phyloP scores from a whole-genome alignment of 2,113 vertebrate genomes.

The Sorex araneus region DNA sequence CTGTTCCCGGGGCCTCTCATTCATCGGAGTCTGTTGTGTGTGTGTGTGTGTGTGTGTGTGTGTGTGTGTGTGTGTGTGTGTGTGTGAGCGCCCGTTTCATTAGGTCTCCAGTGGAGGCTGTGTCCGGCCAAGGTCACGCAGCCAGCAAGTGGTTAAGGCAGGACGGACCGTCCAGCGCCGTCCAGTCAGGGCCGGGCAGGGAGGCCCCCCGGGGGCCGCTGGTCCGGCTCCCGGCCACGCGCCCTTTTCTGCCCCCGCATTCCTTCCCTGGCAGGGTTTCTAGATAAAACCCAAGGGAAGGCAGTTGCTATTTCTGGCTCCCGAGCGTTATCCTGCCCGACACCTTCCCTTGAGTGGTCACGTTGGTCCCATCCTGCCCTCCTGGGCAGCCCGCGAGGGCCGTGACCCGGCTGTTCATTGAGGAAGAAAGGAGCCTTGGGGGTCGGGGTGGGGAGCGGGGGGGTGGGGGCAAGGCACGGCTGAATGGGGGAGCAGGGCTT shows the following conservation, averaged over 20 bases:
- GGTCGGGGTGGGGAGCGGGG: too few species aligned
- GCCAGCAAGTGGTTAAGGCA: not conserved
- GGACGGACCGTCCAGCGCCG: not conserved
- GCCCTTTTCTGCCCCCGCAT: constrained; percentile 2
- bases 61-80: too few species aligned
- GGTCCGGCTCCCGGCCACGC: not conserved
- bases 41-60: too few species aligned
- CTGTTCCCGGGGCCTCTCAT: constrained; percentile 32
- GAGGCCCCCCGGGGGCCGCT: not conserved
- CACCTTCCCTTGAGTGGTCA: not conserved
- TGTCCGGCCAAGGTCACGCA: constrained; percentile 64
- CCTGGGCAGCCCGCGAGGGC: constrained; percentile 26
- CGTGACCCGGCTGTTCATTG: not conserved
- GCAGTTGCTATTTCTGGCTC: constrained; percentile 20
- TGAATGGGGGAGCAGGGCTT: too few species aligned
- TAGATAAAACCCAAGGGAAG: constrained; percentile 5
- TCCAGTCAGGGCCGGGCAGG: not conserved
- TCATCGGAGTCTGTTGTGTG: not conserved
- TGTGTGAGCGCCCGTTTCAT: not conserved
- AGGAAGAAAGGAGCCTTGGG: not conserved
- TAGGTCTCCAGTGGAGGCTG: constrained; percentile 40
- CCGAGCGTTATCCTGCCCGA: not conserved
- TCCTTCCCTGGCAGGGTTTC: constrained; percentile 9
- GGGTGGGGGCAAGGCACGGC: too few species aligned
- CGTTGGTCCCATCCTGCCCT: not conserved